phyloP scores from a whole-genome alignment of 2,797 vertebrate genomes.

The Acipenser oxyrinchus region DNA sequence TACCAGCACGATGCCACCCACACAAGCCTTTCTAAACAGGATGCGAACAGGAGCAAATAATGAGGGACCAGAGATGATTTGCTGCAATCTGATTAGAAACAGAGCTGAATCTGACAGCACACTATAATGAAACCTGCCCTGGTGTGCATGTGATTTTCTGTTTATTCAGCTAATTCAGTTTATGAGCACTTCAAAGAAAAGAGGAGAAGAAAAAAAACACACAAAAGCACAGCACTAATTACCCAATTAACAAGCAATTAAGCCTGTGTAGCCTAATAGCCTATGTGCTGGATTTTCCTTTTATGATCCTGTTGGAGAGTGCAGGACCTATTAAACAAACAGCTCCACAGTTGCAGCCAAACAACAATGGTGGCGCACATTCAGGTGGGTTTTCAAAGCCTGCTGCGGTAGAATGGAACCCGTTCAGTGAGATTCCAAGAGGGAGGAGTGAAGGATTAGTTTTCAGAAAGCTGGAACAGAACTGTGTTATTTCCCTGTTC shows the following conservation, averaged over 20 bases:
- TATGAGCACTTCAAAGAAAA: conserved; percentile 64
- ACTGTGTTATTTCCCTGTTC: neutral
- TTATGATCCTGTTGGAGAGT: conserved; percentile 78
- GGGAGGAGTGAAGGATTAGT: neutral
- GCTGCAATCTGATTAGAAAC: conserved; percentile 17
- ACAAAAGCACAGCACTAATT: conserved; percentile 83
- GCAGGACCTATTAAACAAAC: conserved; percentile 65
- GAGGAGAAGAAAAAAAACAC: conserved; percentile 60
- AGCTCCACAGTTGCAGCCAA: conserved; percentile 56
- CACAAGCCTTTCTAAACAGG: conserved; percentile 23
- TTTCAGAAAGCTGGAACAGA: neutral
- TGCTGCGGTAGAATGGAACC: conserved; percentile 42
- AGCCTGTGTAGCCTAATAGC: conserved; percentile 81
- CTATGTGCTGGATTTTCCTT: conserved; percentile 63
- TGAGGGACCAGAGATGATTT: conserved; percentile 1
- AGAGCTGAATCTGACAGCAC: conserved; percentile 3
- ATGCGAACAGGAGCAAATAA: conserved; percentile 17
- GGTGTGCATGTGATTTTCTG: conserved; percentile 27
- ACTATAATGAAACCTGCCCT: neutral
- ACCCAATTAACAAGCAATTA: conserved; percentile 95
- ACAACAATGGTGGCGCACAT: conserved; percentile 4
- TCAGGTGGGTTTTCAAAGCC: conserved; percentile 17
- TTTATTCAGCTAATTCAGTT: conserved; percentile 60
- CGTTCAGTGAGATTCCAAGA: neutral
- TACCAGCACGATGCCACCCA: conserved; percentile 38